Conservation (phyloP, 2,797 vertebrate species). For the Gymnodraco acuticeps region DNA sequence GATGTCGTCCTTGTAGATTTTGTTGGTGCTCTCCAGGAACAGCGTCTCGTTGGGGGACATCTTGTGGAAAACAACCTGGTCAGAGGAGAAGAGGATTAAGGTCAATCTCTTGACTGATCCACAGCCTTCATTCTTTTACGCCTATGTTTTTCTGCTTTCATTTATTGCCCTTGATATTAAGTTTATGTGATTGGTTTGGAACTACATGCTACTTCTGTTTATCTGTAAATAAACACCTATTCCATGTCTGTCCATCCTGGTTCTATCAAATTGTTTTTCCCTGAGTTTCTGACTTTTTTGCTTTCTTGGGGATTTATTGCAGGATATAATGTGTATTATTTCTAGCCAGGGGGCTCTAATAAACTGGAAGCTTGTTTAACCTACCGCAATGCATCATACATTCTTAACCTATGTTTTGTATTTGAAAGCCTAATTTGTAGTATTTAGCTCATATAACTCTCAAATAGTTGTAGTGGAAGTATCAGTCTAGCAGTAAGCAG, state of each 20-base stretch:
- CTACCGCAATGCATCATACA: too few species aligned
- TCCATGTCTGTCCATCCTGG: not conserved
- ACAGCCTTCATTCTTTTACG: not conserved
- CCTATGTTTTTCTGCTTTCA: not conserved
- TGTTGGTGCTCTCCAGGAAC: slow-evolving; percentile 97
- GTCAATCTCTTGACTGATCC: not conserved
- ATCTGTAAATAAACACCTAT: not conserved
- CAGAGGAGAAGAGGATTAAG: not conserved
- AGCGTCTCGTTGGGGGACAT: slow-evolving; percentile 99
- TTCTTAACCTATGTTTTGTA: too few species aligned
- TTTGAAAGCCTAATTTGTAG: too few species aligned
- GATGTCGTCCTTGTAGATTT: slow-evolving; percentile 98
- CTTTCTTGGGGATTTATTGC: not conserved
- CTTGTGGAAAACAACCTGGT: slow-evolving; percentile 97
- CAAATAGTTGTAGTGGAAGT: too few species aligned
- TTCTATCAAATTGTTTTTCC: not conserved
- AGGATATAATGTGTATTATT: too few species aligned
- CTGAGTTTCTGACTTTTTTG: not conserved
- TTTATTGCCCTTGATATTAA: not conserved
- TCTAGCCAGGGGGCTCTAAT: too few species aligned
- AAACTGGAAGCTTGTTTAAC: too few species aligned
- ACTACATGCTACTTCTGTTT: not conserved
- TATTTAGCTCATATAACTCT: too few species aligned
- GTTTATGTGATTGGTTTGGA: not conserved
- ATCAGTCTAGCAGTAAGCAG: too few species aligned